A percentile compares a stretch with the other conserved stretches of the same genome.
Evolutionary conservation across 2,797 vertebrate species (phyloP).

Genomic region (Neopelma chrysocephalum): DNA sequence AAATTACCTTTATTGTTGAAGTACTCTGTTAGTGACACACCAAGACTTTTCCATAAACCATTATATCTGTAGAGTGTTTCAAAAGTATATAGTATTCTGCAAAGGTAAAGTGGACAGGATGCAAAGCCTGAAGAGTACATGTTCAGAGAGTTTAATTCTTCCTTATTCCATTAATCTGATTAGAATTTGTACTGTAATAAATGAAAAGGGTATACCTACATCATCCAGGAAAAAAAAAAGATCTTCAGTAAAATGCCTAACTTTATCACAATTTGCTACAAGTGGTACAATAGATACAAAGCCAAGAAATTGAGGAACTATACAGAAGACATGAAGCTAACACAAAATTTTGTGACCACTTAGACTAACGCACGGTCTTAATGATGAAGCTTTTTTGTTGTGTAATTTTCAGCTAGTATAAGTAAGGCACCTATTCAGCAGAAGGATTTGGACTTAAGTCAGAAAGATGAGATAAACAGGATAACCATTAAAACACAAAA

Average conservation of each 20-base stretch:
- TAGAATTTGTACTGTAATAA: not conserved
- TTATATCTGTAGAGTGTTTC: not conserved
- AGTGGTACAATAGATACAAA: not conserved
- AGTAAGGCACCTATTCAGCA: conserved; percentile 29
- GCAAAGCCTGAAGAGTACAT: not conserved
- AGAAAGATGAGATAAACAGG: conserved; percentile 59
- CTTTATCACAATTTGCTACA: not conserved
- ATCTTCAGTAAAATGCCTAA: not conserved
- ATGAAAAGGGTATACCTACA: not conserved
- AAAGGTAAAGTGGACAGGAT: not conserved
- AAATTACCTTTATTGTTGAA: not conserved
- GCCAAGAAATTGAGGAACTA: not conserved
- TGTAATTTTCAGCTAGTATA: conserved; percentile 27
- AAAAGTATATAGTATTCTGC: not conserved
- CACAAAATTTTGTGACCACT: not conserved
- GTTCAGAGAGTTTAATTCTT: not conserved
- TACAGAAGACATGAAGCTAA: not conserved
- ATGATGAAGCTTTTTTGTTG: not conserved
- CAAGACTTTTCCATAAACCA: not conserved
- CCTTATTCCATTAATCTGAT: not conserved
- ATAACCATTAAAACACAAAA: conserved; percentile 49
- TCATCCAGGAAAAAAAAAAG: not conserved
- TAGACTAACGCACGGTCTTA: not conserved
- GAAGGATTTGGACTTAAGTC: conserved; percentile 33
- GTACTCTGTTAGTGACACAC: not conserved